These are phyloP conservation scores for Cerastoderma edule DNA, from an alignment of 2,888 invertebrate genomes.

Conservation along the genomic window DNA sequence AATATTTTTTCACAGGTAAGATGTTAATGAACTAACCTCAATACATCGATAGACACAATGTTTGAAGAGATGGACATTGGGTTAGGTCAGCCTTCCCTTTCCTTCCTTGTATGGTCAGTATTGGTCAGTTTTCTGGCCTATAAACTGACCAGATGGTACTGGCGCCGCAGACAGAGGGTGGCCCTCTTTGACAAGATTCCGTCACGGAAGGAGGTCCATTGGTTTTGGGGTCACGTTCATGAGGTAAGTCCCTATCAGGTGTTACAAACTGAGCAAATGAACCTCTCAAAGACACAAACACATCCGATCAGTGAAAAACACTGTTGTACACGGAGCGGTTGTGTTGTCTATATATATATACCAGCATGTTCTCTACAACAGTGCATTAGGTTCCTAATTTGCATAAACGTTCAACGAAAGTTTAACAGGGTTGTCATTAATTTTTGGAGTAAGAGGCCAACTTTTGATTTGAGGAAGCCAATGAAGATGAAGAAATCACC, in stretches of 20 bases:
- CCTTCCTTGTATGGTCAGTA: background rate
- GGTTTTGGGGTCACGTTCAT: constrained; percentile 2
- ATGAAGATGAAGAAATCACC: no score
- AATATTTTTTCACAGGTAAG: no score
- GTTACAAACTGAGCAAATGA: no score
- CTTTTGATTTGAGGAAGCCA: no score
- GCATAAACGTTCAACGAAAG: background rate
- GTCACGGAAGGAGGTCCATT: background rate
- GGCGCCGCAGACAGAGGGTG: background rate
- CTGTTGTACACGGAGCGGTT: background rate
- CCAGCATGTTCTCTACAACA: background rate
- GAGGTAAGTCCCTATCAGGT: background rate
- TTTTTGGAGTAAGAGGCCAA: no score
- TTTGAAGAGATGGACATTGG: background rate
- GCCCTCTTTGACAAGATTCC: background rate
- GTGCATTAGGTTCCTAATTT: background rate
- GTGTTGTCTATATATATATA: background rate
- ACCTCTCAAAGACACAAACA: no score
- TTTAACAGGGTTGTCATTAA: background rate
- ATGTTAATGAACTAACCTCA: no score
- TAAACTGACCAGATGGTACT: background rate
- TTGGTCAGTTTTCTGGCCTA: background rate
- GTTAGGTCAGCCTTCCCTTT: background rate
- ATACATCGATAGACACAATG: background rate
- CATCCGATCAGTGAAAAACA: no score